Percentiles rank a stretch among this genome's conserved stretches.
Evolutionary conservation across 2,888 invertebrate species (phyloP).

Genomic region (Hyposoter didymator): DNA sequence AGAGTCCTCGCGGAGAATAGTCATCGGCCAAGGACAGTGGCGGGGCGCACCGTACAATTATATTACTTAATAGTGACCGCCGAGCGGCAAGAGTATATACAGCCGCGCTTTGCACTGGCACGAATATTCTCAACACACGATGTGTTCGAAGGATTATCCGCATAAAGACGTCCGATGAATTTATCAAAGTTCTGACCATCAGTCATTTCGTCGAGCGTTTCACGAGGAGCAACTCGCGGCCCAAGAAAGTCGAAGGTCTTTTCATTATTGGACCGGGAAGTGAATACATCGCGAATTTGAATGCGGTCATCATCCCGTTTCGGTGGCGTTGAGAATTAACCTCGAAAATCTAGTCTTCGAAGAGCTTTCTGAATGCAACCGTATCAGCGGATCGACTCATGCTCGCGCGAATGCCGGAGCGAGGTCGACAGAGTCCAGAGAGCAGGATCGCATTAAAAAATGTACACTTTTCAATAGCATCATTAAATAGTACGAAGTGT

Average conservation of each 20-base stretch:
- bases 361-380: not conserved
- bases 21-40: slow-evolving; percentile 29
- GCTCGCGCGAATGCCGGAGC: not conserved
- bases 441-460: not conserved
- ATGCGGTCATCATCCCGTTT: not conserved
- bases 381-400: not conserved
- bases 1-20: slow-evolving; percentile 4
- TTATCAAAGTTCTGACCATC: slow-evolving; percentile 59
- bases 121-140: not conserved
- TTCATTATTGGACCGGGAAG: slow-evolving; percentile 43
- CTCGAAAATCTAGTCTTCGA: not conserved
- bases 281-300: not conserved
- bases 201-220: slow-evolving; percentile 34
- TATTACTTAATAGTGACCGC: slow-evolving; percentile 42
- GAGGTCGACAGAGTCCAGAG: not conserved
- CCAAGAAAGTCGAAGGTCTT: slow-evolving; percentile 1
- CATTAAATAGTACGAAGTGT: not conserved
- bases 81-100: not conserved
- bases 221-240: not conserved
- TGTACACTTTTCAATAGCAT: not conserved
- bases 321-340: not conserved
- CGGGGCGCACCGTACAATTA: slow-evolving; percentile 1
- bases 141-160: slow-evolving; percentile 42
- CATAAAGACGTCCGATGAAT: slow-evolving; percentile 49
- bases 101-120: not conserved